These are phyloP conservation scores for Drosophila obscura DNA, from an alignment of 1,140 invertebrate species.

Conservation along the genomic window DNA sequence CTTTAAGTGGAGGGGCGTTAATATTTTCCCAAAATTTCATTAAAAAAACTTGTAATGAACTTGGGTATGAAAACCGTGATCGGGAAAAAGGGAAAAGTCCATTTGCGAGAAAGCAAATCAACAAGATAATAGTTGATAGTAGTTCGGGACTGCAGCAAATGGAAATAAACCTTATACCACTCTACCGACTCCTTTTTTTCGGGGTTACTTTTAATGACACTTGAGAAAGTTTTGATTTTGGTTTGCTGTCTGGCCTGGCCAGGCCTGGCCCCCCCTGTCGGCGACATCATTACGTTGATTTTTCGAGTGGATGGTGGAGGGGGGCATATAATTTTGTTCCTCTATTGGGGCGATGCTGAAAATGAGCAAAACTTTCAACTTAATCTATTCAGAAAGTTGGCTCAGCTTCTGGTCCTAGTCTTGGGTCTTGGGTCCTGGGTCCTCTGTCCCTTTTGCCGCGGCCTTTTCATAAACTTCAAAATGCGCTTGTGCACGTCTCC, in stretches of 20 bases:
- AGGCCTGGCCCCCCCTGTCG: constrained; percentile 25
- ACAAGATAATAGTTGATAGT: constrained; percentile 67
- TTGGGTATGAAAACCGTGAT: constrained; percentile 18
- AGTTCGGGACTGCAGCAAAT: constrained; percentile 24
- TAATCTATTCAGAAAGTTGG: constrained; percentile 81
- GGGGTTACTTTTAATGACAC: constrained; percentile 77
- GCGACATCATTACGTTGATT: constrained; percentile 77
- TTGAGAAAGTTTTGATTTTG: constrained; percentile 78
- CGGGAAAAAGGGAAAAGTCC: constrained; percentile 13
- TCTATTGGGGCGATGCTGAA: constrained; percentile 74
- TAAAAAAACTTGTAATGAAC: constrained; percentile 17
- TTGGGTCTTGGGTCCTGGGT: neutral
- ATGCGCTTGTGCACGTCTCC: constrained; percentile 76
- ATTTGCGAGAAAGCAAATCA: constrained; percentile 44
- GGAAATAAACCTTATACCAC: constrained; percentile 50
- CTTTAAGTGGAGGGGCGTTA: too few relatives aligned
- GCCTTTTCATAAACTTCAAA: constrained; percentile 79
- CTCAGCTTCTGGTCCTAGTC: constrained; percentile 32
- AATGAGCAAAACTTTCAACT: constrained; percentile 81
- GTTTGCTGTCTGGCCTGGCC: constrained; percentile 44
- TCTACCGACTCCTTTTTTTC: constrained; percentile 36
- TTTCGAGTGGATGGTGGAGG: constrained; percentile 15
- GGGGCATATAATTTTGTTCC: constrained; percentile 52
- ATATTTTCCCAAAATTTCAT: neutral
- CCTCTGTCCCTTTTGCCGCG: constrained; percentile 6